A percentile compares a stretch with the other conserved stretches of the same genome.
Conservation (phyloP, 2,797 vertebrate species). For the Harpagifer antarcticus region DNA sequence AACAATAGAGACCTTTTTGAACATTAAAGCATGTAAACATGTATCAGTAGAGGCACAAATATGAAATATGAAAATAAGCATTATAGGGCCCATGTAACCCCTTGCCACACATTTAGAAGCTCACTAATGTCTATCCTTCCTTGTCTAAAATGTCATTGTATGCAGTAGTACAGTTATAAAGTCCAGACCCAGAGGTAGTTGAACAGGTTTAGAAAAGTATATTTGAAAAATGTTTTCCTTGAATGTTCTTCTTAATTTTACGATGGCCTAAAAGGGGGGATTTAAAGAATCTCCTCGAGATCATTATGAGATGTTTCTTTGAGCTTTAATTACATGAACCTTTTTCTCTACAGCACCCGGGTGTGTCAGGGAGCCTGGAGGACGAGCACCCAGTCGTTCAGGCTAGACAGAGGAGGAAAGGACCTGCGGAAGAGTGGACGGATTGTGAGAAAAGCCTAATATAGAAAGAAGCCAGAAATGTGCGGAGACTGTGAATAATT, state of each 20-base stretch:
- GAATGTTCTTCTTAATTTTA: neutral
- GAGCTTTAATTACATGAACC: neutral
- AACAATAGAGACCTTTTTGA: too few relatives aligned
- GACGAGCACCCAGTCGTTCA: slow-evolving; percentile 71
- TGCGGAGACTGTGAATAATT: neutral
- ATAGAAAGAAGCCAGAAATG: neutral
- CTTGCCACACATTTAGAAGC: neutral
- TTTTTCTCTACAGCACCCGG: slow-evolving; percentile 50
- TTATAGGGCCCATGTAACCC: neutral
- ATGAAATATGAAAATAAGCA: neutral
- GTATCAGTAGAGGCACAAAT: too few relatives aligned
- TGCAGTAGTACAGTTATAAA: neutral
- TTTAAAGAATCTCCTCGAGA: neutral
- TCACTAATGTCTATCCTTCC: neutral
- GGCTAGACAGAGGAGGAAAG: slow-evolving; percentile 68
- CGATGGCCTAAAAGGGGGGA: neutral
- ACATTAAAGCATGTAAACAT: too few relatives aligned
- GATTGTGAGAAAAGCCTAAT: slow-evolving; percentile 89
- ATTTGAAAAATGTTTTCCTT: neutral
- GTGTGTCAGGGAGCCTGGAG: slow-evolving; percentile 74
- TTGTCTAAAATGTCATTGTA: neutral
- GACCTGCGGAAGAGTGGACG: slow-evolving; percentile 88
- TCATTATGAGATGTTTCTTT: neutral
- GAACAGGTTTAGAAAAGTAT: neutral
- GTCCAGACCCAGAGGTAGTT: neutral